These are phyloP conservation scores for Salminus brasiliensis DNA, from an alignment of 2,113 vertebrate genomes.

Conservation along the genomic window DNA sequence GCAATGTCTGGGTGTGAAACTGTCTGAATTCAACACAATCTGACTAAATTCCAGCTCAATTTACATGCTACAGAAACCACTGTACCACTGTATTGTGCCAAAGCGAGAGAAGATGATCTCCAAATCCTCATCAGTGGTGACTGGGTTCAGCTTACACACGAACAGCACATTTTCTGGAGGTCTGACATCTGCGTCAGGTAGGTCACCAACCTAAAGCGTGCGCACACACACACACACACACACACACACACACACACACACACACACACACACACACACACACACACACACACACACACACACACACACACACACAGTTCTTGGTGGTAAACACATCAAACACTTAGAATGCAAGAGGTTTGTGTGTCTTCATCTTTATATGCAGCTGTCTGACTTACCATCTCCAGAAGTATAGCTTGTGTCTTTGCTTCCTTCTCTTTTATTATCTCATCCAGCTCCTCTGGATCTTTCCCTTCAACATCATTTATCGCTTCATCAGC, in stretches of 20 bases:
- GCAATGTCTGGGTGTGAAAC: not conserved
- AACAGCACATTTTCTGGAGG: conserved; percentile 96
- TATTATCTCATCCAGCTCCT: conserved; percentile 90
- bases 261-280: conserved; percentile 9
- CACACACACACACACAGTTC: conserved; percentile 4
- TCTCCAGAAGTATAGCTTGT: conserved; percentile 94
- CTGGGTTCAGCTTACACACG: conserved; percentile 97
- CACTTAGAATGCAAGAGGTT: not conserved
- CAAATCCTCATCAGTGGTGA: conserved; percentile 95
- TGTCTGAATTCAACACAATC: not conserved
- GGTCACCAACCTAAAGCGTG: conserved; percentile 92
- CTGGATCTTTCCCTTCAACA: conserved; percentile 81
- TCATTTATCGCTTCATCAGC: conserved; percentile 95
- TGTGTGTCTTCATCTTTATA: not conserved
- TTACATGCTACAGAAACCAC: not conserved
- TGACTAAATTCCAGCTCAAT: no score
- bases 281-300: conserved; percentile 1
- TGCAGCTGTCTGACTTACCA: conserved; percentile 79
- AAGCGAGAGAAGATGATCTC: conserved; percentile 99
- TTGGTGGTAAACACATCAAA: not conserved
- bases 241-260: conserved; percentile 1
- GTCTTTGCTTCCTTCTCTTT: conserved; percentile 97
- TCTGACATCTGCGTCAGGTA: conserved; percentile 92
- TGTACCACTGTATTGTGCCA: conserved; percentile 89
- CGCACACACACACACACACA: conserved; percentile 4